Evolutionary conservation across 2,113 vertebrate genomes (phyloP).

Genomic region (Bufo gargarizans): DNA sequence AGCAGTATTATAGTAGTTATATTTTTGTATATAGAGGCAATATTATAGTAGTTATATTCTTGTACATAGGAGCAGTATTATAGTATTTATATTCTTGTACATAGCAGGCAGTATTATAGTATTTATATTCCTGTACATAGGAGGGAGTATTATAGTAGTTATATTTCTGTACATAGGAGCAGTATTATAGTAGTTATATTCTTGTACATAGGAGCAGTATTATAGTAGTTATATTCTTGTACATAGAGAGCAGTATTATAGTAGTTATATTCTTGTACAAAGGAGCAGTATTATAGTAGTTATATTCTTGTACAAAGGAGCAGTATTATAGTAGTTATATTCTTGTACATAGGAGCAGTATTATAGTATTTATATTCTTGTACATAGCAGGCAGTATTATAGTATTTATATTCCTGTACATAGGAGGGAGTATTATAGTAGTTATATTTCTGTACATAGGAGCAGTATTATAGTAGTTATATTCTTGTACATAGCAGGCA

Average conservation of each 20-base stretch:
- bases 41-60: no score
- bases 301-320: background rate
- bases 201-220: background rate
- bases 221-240: constrained; percentile 10
- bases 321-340: background rate
- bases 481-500: background rate
- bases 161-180: background rate
- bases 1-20: no score
- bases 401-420: constrained; percentile 11
- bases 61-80: no score
- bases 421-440: background rate
- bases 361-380: background rate
- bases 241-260: background rate
- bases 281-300: background rate
- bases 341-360: background rate
- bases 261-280: background rate
- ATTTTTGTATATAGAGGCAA: no score
- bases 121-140: background rate
- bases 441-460: background rate
- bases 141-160: constrained; percentile 1
- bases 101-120: background rate
- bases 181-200: constrained; percentile 22
- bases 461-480: background rate
- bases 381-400: background rate
- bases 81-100: no score